A percentile compares a stretch with the other conserved stretches of the same genome.
Conservation (phyloP, 2,888 invertebrate genomes). For the Trachelus tabidus region DNA sequence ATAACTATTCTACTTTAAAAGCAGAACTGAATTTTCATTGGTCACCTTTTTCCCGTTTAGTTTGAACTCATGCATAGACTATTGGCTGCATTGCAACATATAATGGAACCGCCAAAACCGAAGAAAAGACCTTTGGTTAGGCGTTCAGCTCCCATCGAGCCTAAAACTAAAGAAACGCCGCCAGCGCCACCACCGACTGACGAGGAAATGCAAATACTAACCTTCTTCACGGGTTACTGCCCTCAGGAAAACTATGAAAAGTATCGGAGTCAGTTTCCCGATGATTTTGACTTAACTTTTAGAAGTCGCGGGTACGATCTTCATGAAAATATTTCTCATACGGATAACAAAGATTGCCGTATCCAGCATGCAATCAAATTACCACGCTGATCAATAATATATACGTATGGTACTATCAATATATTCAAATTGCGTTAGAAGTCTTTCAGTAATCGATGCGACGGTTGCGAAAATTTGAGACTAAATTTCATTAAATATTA, state of each 20-base stretch:
- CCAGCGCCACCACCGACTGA: constrained; percentile 40
- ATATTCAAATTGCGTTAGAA: too few species aligned
- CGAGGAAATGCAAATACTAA: constrained; percentile 47
- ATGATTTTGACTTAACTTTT: constrained; percentile 47
- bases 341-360: too few species aligned
- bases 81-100: constrained; percentile 46
- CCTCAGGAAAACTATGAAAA: constrained; percentile 47
- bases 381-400: too few species aligned
- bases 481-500: too few species aligned
- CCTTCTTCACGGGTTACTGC: constrained; percentile 53
- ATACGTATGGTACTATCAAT: too few species aligned
- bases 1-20: too few species aligned
- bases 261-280: constrained; percentile 55
- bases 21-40: not conserved
- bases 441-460: too few species aligned
- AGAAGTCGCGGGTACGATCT: constrained; percentile 18
- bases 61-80: constrained; percentile 53
- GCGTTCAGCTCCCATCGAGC: constrained; percentile 41
- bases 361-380: too few species aligned
- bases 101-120: constrained; percentile 51
- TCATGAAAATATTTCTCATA: not conserved
- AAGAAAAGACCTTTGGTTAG: constrained; percentile 39
- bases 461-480: too few species aligned
- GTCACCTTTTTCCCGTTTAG: constrained; percentile 28
- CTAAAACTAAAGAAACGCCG: constrained; percentile 31